These are phyloP conservation scores for Sapayoa aenigma DNA, from an alignment of 2,113 vertebrate species.

Conservation along the genomic window DNA sequence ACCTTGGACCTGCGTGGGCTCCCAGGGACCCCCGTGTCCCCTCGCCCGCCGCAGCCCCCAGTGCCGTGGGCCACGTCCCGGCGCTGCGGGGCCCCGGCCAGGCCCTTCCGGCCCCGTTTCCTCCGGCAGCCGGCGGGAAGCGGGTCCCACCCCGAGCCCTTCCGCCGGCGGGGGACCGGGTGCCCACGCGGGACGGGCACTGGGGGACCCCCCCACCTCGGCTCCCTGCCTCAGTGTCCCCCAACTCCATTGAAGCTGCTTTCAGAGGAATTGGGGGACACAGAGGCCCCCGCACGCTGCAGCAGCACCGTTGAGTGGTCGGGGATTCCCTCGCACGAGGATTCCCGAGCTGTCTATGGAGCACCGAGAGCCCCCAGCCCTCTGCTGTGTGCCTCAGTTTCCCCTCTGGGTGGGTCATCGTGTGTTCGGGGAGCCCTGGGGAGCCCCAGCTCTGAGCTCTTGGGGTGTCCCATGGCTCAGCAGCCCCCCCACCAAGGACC, in stretches of 20 bases:
- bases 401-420: not conserved
- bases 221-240: rapidly evolving
- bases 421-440: rapidly evolving
- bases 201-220: rapidly evolving
- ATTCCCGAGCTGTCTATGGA: not conserved
- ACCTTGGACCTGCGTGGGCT: rapidly evolving
- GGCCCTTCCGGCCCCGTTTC: conserved; percentile 56
- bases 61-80: not conserved
- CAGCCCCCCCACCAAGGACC: no score
- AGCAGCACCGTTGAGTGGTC: rapidly evolving
- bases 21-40: not conserved
- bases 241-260: rapidly evolving
- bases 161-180: not conserved
- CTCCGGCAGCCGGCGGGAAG: conserved; percentile 43
- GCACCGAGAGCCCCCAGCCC: not conserved
- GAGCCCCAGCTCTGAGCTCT: not conserved
- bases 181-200: not conserved
- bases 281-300: not conserved
- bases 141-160: conserved; percentile 12
- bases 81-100: not conserved
- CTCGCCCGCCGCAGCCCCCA: not conserved
- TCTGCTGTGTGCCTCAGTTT: not conserved
- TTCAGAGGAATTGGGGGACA: not conserved
- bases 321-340: no score
- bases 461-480: not conserved